Base-by-base conservation (phyloP, 2,113 vertebrate genomes). In the Oncorhynchus clarkii region DNA sequence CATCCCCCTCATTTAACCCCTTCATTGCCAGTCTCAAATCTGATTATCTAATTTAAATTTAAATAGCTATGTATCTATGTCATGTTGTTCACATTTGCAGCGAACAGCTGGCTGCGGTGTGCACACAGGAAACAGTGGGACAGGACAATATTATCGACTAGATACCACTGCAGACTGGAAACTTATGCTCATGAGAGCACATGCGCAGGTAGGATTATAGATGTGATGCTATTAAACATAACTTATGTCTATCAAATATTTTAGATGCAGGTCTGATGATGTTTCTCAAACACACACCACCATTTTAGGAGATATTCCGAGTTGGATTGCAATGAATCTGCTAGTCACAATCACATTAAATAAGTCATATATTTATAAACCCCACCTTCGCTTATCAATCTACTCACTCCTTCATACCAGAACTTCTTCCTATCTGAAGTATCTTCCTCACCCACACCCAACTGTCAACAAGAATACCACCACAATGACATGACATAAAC, bases 1-100 rank as follows among this genome's bases (percentile, higher is more conserved):
- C 67, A 5, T 3, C 67, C 31, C 65, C 26, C 67, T 8, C 12
- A 77, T 80, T 92, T 90, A 91, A 91, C 90, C 54, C 60, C 78
- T 83, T 90, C 85, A 65, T 82, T 86, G 85, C 84, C 81, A 77
- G 80, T 31, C 78, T 51, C 57, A 26, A 22, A 24, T 39, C 48
- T 4, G 72, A 85, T 48, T 0, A 26, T 65, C 29, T 72, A 7
- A 4, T 22, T 70, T 70, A 11, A 39, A 49, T 8, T 20, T 0
- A 57, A 67, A 13, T 67, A 11, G 4, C 24, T 67, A 29, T 67
- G n/a, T 67, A 45, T 45, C 39, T 11, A 24, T 22, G 60, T n/a
- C n/a, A 64, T 64, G 3, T 9, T 54, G 16, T 54, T 16, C 14
- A 18, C 51, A 18, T 18, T 54, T 54, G 51, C 13, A 18, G 51